Conservation (phyloP, 1,140 invertebrate genomes). For the Drosophila nasuta region DNA sequence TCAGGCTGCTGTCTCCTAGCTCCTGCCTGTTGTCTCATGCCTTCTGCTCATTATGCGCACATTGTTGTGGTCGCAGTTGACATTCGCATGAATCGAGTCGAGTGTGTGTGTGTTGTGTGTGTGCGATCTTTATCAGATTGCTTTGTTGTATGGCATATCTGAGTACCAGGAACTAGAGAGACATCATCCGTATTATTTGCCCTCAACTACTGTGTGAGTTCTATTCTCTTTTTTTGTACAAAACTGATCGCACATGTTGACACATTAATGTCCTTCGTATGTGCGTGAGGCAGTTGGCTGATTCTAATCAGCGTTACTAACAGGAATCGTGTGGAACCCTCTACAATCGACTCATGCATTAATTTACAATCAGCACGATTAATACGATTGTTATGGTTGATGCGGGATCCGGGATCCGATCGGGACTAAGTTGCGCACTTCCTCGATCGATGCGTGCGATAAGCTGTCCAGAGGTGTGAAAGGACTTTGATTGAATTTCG, state of each 20-base stretch:
- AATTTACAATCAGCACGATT: conserved; percentile 70
- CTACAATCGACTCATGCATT: conserved; percentile 64
- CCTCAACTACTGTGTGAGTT: conserved; percentile 38
- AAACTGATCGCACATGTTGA: conserved; percentile 74
- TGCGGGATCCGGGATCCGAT: conserved; percentile 53
- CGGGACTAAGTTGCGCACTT: conserved; percentile 47
- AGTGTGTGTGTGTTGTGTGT: conserved; percentile 39
- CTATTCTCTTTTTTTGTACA: background rate
- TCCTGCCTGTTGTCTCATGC: conserved; percentile 24
- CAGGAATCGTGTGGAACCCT: conserved; percentile 72
- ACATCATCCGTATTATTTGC: conserved; percentile 54
- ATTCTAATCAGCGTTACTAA: conserved; percentile 80
- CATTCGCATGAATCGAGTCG: conserved; percentile 65
- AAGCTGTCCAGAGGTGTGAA: conserved; percentile 56
- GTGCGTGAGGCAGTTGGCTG: conserved; percentile 67
- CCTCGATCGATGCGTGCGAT: conserved; percentile 47
- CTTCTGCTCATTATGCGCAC: conserved; percentile 71
- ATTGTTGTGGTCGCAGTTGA: conserved; percentile 69
- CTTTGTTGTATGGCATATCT: conserved; percentile 32
- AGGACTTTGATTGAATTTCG: conserved; percentile 52
- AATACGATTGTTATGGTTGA: conserved; percentile 63
- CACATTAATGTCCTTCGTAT: conserved; percentile 71
- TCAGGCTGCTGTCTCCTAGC: background rate
- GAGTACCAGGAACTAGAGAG: conserved; percentile 70
- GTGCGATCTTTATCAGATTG: conserved; percentile 61